A percentile compares a stretch with the other conserved stretches of the same genome.
These are phyloP conservation scores for Oxyteleia sp. DNA, from an alignment of 2,888 invertebrate species.

Conservation along the genomic window DNA sequence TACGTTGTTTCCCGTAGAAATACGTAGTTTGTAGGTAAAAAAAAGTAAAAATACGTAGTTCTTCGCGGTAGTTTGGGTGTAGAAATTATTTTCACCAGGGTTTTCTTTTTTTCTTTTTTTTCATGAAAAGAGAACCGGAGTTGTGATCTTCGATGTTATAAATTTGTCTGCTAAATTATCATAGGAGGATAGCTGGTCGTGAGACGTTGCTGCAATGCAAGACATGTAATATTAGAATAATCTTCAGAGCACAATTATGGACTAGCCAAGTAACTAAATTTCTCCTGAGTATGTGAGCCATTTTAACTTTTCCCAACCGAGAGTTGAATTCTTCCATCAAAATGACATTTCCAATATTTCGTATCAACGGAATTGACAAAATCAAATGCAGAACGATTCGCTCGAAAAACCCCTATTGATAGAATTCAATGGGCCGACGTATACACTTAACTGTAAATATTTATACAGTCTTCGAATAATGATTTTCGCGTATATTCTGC, in stretches of 20 bases:
- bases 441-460: conserved; percentile 52
- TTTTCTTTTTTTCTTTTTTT: too few relatives aligned
- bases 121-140: too few relatives aligned
- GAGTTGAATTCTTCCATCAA: conserved; percentile 49
- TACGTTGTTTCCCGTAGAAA: too few relatives aligned
- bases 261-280: conserved; percentile 79
- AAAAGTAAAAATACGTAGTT: too few relatives aligned
- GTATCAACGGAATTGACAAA: conserved; percentile 49
- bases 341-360: conserved; percentile 52
- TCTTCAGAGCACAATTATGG: conserved; percentile 82
- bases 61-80: too few relatives aligned
- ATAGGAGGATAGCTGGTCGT: conserved; percentile 55
- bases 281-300: conserved; percentile 21
- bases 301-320: conserved; percentile 27
- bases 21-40: too few relatives aligned
- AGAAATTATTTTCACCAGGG: too few relatives aligned
- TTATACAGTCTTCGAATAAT: conserved; percentile 47
- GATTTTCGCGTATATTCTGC: conserved; percentile 19
- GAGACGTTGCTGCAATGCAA: conserved; percentile 69
- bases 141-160: conserved; percentile 35
- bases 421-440: conserved; percentile 30
- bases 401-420: conserved; percentile 36
- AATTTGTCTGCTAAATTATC: conserved; percentile 58
- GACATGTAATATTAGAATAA: conserved; percentile 82
- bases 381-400: conserved; percentile 50